Percentiles rank a stretch among this genome's conserved stretches.
Conservation (phyloP, 1,140 invertebrate genomes). For the Heliconius hermathena region DNA sequence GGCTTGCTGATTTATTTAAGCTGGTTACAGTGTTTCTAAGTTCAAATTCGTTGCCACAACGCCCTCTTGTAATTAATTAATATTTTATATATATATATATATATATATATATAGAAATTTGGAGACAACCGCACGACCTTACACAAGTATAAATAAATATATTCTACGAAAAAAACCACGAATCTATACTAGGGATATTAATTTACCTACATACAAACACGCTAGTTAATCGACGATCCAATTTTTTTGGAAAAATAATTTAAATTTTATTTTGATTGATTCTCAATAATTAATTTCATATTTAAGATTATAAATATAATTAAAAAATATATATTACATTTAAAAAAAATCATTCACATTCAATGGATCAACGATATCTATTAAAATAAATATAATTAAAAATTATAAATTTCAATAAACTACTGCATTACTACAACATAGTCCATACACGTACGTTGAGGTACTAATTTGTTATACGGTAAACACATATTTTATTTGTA, state of each 20-base stretch:
- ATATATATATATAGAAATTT: background rate
- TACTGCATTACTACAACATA: conserved; percentile 49
- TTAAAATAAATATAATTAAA: conserved; percentile 41
- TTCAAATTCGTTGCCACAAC: background rate
- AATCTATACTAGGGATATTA: conserved; percentile 43
- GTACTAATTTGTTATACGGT: conserved; percentile 42
- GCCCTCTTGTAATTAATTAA: too few relatives aligned
- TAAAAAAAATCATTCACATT: background rate
- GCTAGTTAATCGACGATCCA: conserved; percentile 26
- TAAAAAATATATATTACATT: background rate
- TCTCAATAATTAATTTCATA: background rate
- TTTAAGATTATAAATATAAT: background rate
- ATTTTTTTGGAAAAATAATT: conserved; percentile 1
- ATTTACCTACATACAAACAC: conserved; percentile 34
- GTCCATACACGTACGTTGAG: conserved; percentile 45
- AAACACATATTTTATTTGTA: conserved; percentile 36
- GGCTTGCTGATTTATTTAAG: background rate
- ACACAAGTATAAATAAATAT: background rate
- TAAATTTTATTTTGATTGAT: background rate
- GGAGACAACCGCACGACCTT: conserved; percentile 16
- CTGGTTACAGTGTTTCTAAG: background rate
- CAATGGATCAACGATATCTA: conserved; percentile 24
- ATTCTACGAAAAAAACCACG: conserved; percentile 25
- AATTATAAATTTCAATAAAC: conserved; percentile 50
- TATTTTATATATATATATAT: too few relatives aligned